Percentiles rank a stretch among this genome's conserved stretches.
phyloP scores from a whole-genome alignment of 2,113 vertebrate species.

The Psephotus haematonotus region DNA sequence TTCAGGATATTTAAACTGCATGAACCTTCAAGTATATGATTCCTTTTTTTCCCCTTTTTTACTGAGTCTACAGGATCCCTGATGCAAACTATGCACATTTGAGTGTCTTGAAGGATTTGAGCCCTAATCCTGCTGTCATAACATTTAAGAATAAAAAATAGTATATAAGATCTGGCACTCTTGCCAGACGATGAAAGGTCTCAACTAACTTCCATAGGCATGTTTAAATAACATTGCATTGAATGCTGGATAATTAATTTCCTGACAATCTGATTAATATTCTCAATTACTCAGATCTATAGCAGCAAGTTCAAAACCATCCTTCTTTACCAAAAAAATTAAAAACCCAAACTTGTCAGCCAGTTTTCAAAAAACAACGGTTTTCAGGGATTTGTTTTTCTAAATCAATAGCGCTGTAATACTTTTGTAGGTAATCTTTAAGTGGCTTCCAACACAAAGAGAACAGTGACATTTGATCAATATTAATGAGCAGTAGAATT shows the following conservation, averaged over 20 bases:
- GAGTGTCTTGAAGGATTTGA: neutral
- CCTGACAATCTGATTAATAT: neutral
- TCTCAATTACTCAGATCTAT: neutral
- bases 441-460: constrained; percentile 68
- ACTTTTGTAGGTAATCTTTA: constrained; percentile 72
- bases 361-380: constrained; percentile 33
- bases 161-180: neutral
- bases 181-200: neutral
- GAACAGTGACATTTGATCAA: constrained; percentile 69
- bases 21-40: neutral
- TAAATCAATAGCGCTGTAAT: constrained; percentile 65
- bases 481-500: constrained; percentile 76
- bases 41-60: neutral
- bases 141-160: neutral
- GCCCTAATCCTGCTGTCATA: neutral
- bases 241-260: neutral
- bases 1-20: neutral
- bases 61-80: neutral
- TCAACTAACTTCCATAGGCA: neutral
- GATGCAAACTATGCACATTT: neutral
- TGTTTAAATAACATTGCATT: neutral
- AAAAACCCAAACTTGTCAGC: neutral
- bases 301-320: neutral
- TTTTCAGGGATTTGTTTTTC: constrained; percentile 6
- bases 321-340: neutral